Evolutionary conservation across 2,888 invertebrate species (phyloP), one percentile per base, ranked within the genome.

Genomic region (Melinaea marsaeus): DNA sequence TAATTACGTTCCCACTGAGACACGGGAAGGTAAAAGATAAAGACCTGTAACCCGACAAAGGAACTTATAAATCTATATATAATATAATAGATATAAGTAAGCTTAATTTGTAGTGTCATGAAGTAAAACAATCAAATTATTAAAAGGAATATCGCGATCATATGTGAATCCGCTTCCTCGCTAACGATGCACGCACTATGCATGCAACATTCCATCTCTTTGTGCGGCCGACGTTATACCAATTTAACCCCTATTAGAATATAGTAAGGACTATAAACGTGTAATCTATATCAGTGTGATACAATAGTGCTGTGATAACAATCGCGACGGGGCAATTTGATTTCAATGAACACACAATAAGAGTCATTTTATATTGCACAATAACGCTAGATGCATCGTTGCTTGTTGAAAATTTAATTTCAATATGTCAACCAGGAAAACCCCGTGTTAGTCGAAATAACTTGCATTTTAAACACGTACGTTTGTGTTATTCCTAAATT

Each of bases 1-100:
- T 86, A 88, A 89, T 88, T 87, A 86, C 79, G 73, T 75, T 76
- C 73, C 74, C 75, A 73, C 71, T 74, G 61, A 67, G 61, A 58
- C 64, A 63, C 63, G 64, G 45, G 63, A 51, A 60, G 62, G 64
- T 55, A 59, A 58, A 45, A 60, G 22, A 6, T 22, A 22, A 22
- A 22, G 22, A 22, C 22, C 22, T 22, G 22, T 22, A 22, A 22
- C 22, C 22, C 22, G 22, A 22, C 22, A 22, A 22, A 22, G 22
- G 22, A 1, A 22, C 22, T 22, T 22, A 22, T 22, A 22, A 22
- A 22, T 22, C 22, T 22, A 22, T 22, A 22, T 22, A 22, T 22
- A 22, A 22, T 22, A 22, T 22, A 22, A 22, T 22, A 22, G 22
- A 42, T 42, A 9, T 42, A 9, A 35, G 37, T 34, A 58, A 32